A percentile compares a stretch with the other conserved stretches of the same genome.
These are phyloP conservation scores for Xiphydria camelus DNA, from an alignment of 2,888 invertebrate species.

Conservation along the genomic window DNA sequence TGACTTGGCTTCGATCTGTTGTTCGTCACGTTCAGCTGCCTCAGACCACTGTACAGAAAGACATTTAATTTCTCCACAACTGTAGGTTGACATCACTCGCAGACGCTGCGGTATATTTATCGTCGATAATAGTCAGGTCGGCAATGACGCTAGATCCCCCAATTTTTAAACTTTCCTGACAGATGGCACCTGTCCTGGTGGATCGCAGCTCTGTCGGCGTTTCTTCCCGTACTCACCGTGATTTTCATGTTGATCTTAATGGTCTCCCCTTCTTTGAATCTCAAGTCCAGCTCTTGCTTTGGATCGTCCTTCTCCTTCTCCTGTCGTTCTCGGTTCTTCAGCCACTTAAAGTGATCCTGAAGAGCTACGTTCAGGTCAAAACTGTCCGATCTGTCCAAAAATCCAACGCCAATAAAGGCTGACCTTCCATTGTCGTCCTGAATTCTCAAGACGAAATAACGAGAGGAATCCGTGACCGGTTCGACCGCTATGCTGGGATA, in stretches of 20 bases:
- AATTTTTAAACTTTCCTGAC: too few species aligned
- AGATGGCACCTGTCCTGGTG: too few species aligned
- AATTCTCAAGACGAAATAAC: slow-evolving; percentile 95
- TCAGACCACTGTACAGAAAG: too few species aligned
- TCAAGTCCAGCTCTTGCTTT: slow-evolving; percentile 84
- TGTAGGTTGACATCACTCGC: too few species aligned
- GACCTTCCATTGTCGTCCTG: slow-evolving; percentile 92
- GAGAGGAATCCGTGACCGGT: slow-evolving; percentile 94
- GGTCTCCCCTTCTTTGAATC: slow-evolving; percentile 99
- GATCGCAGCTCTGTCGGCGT: too few species aligned
- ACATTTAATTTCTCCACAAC: too few species aligned
- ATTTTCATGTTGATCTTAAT: slow-evolving; percentile 99
- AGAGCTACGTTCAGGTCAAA: slow-evolving; percentile 98
- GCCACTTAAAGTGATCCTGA: slow-evolving; percentile 97
- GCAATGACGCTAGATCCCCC: too few species aligned
- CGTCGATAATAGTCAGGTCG: too few species aligned
- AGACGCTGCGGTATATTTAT: too few species aligned
- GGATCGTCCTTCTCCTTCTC: slow-evolving; percentile 79
- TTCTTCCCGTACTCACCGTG: slow-evolving; percentile 79
- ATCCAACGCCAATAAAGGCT: slow-evolving; percentile 97
- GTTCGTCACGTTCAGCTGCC: too few species aligned
- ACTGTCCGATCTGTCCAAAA: slow-evolving; percentile 96
- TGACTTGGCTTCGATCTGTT: too few species aligned
- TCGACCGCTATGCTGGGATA: slow-evolving; percentile 96
- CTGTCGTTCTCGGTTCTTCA: slow-evolving; percentile 79